A percentile compares a stretch with the other conserved stretches of the same genome.
Evolutionary conservation across 2,113 vertebrate genomes (phyloP).

Genomic region (Alectura lathami): DNA sequence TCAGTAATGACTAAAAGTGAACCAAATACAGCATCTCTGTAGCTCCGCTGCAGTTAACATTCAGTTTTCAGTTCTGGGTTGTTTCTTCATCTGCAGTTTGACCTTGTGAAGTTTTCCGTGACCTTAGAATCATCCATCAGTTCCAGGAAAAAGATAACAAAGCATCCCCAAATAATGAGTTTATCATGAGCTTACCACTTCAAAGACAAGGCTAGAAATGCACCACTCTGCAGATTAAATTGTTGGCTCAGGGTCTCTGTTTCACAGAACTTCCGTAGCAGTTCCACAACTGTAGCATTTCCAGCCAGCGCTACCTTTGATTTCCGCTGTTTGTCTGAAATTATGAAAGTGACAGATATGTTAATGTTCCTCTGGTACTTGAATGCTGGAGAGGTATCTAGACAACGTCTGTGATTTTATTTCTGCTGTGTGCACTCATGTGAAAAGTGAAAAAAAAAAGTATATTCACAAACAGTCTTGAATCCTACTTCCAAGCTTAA

Average conservation of each 20-base stretch:
- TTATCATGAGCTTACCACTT: not conserved
- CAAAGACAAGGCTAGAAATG: not conserved
- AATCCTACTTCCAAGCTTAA: not conserved
- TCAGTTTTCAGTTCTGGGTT: not conserved
- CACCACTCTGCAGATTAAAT: not conserved
- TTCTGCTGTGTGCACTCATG: not conserved
- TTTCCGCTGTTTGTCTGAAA: not conserved
- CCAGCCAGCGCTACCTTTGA: not conserved
- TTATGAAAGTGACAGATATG: not conserved
- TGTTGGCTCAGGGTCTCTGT: not conserved
- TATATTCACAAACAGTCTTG: not conserved
- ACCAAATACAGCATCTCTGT: not conserved
- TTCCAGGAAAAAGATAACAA: not conserved
- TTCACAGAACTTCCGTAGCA: not conserved
- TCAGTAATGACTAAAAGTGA: not conserved
- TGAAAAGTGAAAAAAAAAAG: not conserved
- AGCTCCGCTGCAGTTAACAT: not conserved
- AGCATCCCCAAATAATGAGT: not conserved
- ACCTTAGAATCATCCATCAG: constrained; percentile 21
- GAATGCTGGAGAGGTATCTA: not conserved
- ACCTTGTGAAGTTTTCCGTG: not conserved
- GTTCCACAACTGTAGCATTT: not conserved
- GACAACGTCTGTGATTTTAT: not conserved
- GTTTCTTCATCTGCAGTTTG: not conserved
- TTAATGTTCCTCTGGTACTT: not conserved